phyloP scores from a whole-genome alignment of 2,113 vertebrate species.

The Phaetusa simplex region DNA sequence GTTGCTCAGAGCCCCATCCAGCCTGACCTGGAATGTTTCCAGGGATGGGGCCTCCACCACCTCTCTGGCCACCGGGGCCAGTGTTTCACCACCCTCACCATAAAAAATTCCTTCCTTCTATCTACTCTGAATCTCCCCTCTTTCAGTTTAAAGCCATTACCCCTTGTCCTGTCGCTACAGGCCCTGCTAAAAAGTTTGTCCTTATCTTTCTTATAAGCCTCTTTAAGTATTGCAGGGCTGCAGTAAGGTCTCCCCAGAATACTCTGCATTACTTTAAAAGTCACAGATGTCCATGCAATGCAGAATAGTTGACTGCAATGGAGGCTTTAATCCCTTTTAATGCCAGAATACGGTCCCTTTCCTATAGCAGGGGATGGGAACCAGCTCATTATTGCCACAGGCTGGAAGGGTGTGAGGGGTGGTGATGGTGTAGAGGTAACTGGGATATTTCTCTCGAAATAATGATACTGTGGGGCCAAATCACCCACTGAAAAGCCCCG shows the following conservation, averaged over 20 bases:
- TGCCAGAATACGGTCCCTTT: background rate
- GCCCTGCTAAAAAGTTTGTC: background rate
- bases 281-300: background rate
- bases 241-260: background rate
- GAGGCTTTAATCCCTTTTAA: background rate
- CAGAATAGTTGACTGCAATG: fast-evolving
- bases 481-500: background rate
- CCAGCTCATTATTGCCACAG: fast-evolving
- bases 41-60: background rate
- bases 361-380: background rate
- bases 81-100: background rate
- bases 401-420: background rate
- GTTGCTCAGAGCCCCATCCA: background rate
- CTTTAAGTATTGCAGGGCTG: background rate
- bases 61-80: background rate
- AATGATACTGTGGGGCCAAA: fast-evolving
- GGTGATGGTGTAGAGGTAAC: background rate
- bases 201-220: background rate
- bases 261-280: background rate
- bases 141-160: background rate
- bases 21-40: background rate
- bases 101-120: background rate
- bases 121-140: background rate
- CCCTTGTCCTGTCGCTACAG: background rate
- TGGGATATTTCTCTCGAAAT: background rate